Conservation (phyloP, 1,140 invertebrate genomes). For the Tenebrio molitor region DNA sequence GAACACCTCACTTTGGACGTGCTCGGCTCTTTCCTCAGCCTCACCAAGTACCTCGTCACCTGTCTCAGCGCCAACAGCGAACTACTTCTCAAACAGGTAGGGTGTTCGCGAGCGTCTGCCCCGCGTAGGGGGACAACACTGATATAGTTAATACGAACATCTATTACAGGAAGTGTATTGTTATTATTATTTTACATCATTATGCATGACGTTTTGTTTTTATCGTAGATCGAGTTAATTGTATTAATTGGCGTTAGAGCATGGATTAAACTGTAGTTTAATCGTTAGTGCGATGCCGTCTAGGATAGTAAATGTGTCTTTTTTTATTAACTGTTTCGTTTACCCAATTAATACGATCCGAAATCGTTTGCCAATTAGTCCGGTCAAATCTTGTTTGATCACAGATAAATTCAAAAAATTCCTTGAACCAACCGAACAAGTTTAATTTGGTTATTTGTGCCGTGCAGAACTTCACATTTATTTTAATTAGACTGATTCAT, state of each 20-base stretch:
- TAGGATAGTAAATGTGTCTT: too few relatives aligned
- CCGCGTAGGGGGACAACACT: not conserved
- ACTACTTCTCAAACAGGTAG: conserved; percentile 94
- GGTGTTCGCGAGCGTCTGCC: conserved; percentile 45
- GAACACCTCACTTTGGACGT: conserved; percentile 96
- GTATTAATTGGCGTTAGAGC: not conserved
- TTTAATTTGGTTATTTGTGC: too few relatives aligned
- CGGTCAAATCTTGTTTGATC: too few relatives aligned
- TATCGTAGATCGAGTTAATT: not conserved
- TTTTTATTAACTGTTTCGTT: too few relatives aligned
- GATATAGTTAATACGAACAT: not conserved
- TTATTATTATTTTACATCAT: too few relatives aligned
- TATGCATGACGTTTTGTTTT: conserved; percentile 2
- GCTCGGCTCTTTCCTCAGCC: conserved; percentile 90
- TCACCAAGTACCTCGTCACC: conserved; percentile 97
- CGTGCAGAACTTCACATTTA: too few relatives aligned
- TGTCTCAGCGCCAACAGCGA: conserved; percentile 94
- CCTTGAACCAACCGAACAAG: too few relatives aligned
- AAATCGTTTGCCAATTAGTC: too few relatives aligned
- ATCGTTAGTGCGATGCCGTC: too few relatives aligned
- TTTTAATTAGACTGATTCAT: too few relatives aligned
- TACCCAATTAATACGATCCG: too few relatives aligned
- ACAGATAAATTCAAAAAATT: too few relatives aligned
- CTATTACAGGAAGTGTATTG: not conserved
- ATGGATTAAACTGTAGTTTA: not conserved